Conservation (phyloP, 2,888 invertebrate genomes). For the Ichneumoninae sp. region DNA sequence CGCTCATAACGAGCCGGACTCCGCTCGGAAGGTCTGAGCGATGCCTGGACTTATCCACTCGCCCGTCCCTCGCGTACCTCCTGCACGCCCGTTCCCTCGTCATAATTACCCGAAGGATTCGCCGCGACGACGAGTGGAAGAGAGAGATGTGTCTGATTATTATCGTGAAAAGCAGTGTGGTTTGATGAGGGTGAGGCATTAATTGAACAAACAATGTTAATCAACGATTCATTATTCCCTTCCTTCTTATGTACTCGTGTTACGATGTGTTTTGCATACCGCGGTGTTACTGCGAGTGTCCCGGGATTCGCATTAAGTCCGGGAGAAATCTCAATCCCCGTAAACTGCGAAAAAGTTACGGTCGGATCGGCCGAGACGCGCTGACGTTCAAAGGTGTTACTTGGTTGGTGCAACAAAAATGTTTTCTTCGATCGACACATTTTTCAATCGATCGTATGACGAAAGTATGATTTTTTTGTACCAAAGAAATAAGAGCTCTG, state of each 20-base stretch:
- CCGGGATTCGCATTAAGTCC: neutral
- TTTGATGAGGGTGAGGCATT: constrained; percentile 23
- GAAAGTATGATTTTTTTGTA: too few species aligned
- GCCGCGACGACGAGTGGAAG: neutral
- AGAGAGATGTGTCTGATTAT: constrained; percentile 1
- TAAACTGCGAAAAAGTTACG: neutral
- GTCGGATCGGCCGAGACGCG: too few species aligned
- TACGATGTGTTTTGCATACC: neutral
- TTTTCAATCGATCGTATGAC: too few species aligned
- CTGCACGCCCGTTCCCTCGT: too few species aligned
- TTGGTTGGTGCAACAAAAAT: too few species aligned
- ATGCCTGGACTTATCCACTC: constrained; percentile 26
- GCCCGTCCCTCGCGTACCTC: neutral
- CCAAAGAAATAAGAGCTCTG: too few species aligned
- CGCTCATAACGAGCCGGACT: constrained; percentile 29
- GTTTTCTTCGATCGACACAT: too few species aligned
- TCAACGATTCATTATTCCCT: neutral
- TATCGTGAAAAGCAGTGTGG: constrained; percentile 7
- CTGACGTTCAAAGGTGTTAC: too few species aligned
- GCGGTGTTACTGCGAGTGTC: neutral
- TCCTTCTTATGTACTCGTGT: neutral
- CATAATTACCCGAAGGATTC: constrained; percentile 22
- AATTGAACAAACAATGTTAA: constrained; percentile 9
- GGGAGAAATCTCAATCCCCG: constrained; percentile 18
- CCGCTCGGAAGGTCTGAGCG: constrained; percentile 3